Percentiles rank a stretch among this genome's conserved stretches.
Evolutionary conservation across 2,888 invertebrate genomes (phyloP).

Genomic region (Drosophila colorata): DNA sequence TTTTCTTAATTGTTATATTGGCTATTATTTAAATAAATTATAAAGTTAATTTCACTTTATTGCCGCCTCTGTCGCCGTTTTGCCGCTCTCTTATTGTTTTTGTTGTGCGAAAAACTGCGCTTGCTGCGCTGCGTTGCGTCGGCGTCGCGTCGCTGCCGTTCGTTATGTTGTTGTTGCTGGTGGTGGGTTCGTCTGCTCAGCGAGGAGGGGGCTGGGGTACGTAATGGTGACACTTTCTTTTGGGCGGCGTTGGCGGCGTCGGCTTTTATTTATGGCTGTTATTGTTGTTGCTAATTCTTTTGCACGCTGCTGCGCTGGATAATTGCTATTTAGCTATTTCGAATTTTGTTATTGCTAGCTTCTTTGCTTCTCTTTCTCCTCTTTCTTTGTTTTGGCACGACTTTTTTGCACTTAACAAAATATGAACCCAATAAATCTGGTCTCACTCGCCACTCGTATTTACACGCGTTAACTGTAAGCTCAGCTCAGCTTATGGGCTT

Average conservation of each 20-base stretch:
- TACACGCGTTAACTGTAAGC: constrained; percentile 51
- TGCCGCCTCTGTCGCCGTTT: constrained; percentile 49
- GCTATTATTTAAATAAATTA: constrained; percentile 71
- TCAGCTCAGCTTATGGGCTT: constrained; percentile 43
- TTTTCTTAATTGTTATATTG: constrained; percentile 48
- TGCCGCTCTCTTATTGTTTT: constrained; percentile 66
- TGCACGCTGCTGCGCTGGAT: constrained; percentile 55
- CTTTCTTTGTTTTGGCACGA: constrained; percentile 55
- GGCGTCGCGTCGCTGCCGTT: constrained; percentile 35
- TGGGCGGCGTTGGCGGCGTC: constrained; percentile 55
- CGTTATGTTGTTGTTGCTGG: constrained; percentile 33
- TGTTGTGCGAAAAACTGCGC: constrained; percentile 60
- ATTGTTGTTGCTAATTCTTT: constrained; percentile 59
- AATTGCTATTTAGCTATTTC: constrained; percentile 59
- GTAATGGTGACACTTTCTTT: constrained; percentile 59
- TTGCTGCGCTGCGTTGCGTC: constrained; percentile 24
- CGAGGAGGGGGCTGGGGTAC: constrained; percentile 14
- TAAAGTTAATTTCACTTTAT: constrained; percentile 73
- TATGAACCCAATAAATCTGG: constrained; percentile 46
- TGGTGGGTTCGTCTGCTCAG: constrained; percentile 56
- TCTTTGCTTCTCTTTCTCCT: constrained; percentile 35
- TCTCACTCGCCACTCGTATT: constrained; percentile 53
- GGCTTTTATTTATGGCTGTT: constrained; percentile 52
- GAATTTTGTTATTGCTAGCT: constrained; percentile 39
- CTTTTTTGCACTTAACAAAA: constrained; percentile 58